Conservation (phyloP, 2,797 vertebrate species). For the Parambassis ranga region DNA sequence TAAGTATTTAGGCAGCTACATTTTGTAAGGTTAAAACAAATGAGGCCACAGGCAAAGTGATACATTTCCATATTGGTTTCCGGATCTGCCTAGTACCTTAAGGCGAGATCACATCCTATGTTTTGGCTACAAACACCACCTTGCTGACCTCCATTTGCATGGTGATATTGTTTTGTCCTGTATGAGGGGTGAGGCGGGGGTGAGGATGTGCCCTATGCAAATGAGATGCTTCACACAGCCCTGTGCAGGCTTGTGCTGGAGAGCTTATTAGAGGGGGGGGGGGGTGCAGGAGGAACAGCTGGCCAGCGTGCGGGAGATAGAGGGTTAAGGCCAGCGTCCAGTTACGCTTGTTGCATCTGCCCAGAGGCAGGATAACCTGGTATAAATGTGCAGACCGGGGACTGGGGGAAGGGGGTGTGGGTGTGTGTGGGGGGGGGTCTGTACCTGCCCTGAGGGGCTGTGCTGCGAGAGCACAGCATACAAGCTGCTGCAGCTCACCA, state of each 20-base stretch:
- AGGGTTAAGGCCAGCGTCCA: constrained; percentile 42
- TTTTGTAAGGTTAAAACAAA: constrained; percentile 57
- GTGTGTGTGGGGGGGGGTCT: too few species aligned
- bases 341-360: constrained; percentile 38
- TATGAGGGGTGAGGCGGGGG: background rate
- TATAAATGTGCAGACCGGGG: constrained; percentile 11
- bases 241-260: background rate
- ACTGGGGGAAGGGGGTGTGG: too few species aligned
- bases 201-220: constrained; percentile 58
- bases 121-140: constrained; percentile 56
- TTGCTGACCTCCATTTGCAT: constrained; percentile 72
- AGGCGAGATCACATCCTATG: constrained; percentile 42
- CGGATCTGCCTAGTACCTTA: constrained; percentile 40
- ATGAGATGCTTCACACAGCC: constrained; percentile 8
- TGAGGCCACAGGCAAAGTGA: constrained; percentile 50
- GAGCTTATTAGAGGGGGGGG: background rate
- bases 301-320: constrained; percentile 18
- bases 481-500: constrained; percentile 64
- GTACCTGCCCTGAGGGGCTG: constrained; percentile 53
- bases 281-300: constrained; percentile 38
- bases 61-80: constrained; percentile 72
- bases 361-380: constrained; percentile 47
- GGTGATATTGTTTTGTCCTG: constrained; percentile 48
- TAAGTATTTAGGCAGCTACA: constrained; percentile 51
- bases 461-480: constrained; percentile 18